These are phyloP conservation scores for Nansenia antarctica DNA, from an alignment of 2,113 vertebrate genomes.

Conservation along the genomic window DNA sequence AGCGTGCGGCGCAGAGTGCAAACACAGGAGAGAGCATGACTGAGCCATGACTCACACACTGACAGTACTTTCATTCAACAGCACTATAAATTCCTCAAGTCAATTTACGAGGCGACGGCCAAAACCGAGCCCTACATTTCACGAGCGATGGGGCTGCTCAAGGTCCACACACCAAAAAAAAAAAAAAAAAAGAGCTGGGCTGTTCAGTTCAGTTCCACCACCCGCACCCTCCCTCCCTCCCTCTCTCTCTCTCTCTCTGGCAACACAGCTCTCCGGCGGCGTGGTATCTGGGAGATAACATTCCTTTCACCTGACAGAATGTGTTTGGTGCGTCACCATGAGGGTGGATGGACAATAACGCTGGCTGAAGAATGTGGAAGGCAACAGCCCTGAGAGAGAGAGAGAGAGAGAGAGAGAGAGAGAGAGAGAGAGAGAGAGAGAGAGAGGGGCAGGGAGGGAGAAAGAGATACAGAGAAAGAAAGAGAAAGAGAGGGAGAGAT, in stretches of 20 bases:
- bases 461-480: no score
- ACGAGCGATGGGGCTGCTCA: constrained; percentile 47
- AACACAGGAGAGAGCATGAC: constrained; percentile 60
- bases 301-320: constrained; percentile 64
- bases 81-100: constrained; percentile 56
- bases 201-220: not conserved
- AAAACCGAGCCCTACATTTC: no score
- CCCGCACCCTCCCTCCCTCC: not conserved
- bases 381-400: constrained; percentile 1
- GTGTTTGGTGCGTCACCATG: constrained; percentile 33
- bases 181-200: not conserved
- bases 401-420: not conserved
- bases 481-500: no score
- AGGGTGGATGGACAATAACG: constrained; percentile 30
- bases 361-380: constrained; percentile 19
- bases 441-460: no score
- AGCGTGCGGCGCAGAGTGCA: constrained; percentile 45
- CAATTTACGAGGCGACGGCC: constrained; percentile 45
- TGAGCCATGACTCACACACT: constrained; percentile 63
- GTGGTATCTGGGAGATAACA: constrained; percentile 58
- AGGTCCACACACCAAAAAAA: constrained; percentile 47
- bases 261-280: no score
- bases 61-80: constrained; percentile 32
- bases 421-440: not conserved
- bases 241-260: constrained; percentile 13